A percentile compares a stretch with the other conserved stretches of the same genome.
These are phyloP conservation scores for Thaumatotibia leucotreta DNA, from an alignment of 1,140 invertebrate species.

Conservation along the genomic window DNA sequence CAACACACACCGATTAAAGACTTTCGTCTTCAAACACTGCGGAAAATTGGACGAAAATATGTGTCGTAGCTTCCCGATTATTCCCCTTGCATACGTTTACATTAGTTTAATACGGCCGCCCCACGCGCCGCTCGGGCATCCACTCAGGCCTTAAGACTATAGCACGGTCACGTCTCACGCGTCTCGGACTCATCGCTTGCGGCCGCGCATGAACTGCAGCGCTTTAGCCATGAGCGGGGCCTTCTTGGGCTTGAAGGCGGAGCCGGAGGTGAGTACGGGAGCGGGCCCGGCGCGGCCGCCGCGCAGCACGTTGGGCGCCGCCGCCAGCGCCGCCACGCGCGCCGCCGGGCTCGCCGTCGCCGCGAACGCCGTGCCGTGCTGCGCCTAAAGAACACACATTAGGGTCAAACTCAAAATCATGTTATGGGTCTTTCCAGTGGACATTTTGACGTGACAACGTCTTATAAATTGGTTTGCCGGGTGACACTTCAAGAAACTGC, in stretches of 20 bases:
- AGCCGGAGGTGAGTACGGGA: constrained; percentile 25
- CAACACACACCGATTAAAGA: too few relatives aligned
- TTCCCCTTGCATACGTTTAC: too few relatives aligned
- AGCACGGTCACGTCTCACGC: background rate
- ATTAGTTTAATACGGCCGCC: too few relatives aligned
- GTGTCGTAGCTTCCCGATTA: too few relatives aligned
- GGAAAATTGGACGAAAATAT: too few relatives aligned
- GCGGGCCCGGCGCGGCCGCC: constrained; percentile 45
- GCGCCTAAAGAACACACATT: constrained; percentile 39
- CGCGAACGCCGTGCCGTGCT: constrained; percentile 74
- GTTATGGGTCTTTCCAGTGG: too few relatives aligned
- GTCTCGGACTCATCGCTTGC: constrained; percentile 78
- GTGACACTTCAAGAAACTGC: too few relatives aligned
- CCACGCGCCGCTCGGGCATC: too few relatives aligned
- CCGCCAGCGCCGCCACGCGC: constrained; percentile 72
- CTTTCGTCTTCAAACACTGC: too few relatives aligned
- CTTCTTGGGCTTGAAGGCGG: constrained; percentile 79
- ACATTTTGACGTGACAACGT: constrained; percentile 72
- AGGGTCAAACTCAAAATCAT: background rate
- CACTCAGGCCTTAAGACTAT: too few relatives aligned
- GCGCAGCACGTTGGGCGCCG: constrained; percentile 63
- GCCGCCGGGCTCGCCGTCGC: constrained; percentile 77
- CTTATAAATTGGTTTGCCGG: too few relatives aligned
- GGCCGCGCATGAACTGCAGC: constrained; percentile 86
- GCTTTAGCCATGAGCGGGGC: constrained; percentile 93